Percentiles rank a stretch among this genome's conserved stretches.
phyloP scores from a whole-genome alignment of 2,797 vertebrate genomes.

The Emys orbicularis region DNA sequence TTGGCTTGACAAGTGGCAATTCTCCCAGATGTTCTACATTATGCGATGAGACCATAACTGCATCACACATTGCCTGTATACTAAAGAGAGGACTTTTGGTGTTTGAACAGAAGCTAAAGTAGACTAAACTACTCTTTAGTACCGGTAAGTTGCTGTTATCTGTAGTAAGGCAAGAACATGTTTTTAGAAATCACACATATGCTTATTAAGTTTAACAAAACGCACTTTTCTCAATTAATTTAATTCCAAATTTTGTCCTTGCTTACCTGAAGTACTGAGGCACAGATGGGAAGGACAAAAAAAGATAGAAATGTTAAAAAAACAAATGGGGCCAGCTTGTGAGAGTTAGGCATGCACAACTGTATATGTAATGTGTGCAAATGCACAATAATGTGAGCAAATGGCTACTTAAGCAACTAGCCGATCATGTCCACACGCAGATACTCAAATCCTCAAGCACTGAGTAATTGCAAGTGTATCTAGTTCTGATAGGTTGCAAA shows the following conservation, averaged over 20 bases:
- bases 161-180: background rate
- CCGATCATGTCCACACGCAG: fast-evolving
- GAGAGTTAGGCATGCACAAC: background rate
- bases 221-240: background rate
- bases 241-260: background rate
- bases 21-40: conserved; percentile 89
- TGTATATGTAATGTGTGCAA: background rate
- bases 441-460: fast-evolving
- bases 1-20: conserved; percentile 82
- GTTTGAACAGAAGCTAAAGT: conserved; percentile 29
- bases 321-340: background rate
- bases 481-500: fast-evolving
- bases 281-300: fast-evolving
- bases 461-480: background rate
- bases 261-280: background rate
- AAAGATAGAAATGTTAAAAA: fast-evolving
- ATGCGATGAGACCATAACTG: conserved; percentile 85
- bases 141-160: background rate
- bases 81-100: conserved; percentile 37
- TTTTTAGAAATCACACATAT: background rate
- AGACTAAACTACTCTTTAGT: conserved; percentile 13
- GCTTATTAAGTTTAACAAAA: conserved; percentile 18
- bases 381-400: background rate
- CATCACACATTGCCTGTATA: conserved; percentile 32
- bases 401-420: background rate